Evolutionary conservation across 2,888 invertebrate species (phyloP).

Genomic region (Deladenus siricidicola): DNA sequence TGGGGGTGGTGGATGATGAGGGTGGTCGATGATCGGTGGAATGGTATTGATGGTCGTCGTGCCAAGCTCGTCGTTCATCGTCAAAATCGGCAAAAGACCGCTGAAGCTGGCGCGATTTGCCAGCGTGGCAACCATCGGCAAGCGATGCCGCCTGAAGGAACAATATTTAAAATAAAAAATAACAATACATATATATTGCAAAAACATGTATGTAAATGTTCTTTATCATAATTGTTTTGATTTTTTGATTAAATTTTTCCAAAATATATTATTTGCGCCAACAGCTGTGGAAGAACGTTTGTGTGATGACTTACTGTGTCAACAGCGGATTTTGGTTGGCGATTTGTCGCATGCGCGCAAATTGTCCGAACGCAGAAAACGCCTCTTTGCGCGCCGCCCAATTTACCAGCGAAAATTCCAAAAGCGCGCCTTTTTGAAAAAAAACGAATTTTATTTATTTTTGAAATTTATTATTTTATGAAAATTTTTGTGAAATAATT

Average conservation of each 20-base stretch:
- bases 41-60: no score
- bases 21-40: no score
- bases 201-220: no score
- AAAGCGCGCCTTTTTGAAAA: constrained; percentile 59
- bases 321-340: neutral
- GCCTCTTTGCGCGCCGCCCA: constrained; percentile 47
- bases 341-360: neutral
- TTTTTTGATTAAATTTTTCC: neutral
- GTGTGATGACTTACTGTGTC: constrained; percentile 2
- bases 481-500: neutral
- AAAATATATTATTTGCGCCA: neutral
- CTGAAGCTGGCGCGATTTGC: neutral
- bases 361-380: neutral
- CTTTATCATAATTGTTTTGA: no score
- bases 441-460: constrained; percentile 3
- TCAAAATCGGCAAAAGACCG: neutral
- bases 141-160: neutral
- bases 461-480: neutral
- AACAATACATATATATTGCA: no score
- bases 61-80: no score
- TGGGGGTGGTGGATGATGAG: no score
- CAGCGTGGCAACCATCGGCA: neutral
- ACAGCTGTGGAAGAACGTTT: no score
- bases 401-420: constrained; percentile 51
- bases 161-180: no score